Percentiles rank a stretch among this genome's conserved stretches.
phyloP scores from a whole-genome alignment of 2,797 vertebrate genomes.

The Pangasius krempfi region DNA sequence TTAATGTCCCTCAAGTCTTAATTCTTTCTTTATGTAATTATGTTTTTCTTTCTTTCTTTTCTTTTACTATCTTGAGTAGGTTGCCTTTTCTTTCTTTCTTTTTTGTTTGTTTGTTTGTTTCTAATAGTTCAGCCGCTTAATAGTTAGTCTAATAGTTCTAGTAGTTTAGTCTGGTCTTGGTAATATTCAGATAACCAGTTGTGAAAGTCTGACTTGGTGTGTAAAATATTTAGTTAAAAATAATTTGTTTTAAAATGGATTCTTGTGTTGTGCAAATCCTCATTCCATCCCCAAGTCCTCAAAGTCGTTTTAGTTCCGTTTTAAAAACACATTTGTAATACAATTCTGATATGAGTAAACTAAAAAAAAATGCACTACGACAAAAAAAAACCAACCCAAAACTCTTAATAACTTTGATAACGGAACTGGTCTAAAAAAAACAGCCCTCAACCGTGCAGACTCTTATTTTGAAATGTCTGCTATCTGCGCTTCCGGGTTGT shows the following conservation, averaged over 20 bases:
- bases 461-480: slow-evolving; percentile 47
- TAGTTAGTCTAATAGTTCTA: no score
- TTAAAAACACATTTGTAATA: no score
- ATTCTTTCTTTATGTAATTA: neutral
- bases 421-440: neutral
- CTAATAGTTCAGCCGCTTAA: no score
- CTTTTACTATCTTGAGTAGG: neutral
- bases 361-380: neutral
- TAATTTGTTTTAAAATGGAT: neutral
- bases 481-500: neutral
- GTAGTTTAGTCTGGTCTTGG: neutral
- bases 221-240: neutral
- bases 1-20: neutral
- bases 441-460: neutral
- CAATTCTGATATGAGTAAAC: neutral
- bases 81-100: no score
- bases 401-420: no score
- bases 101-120: no score
- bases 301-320: no score
- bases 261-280: no score
- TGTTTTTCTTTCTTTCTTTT: neutral
- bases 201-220: neutral
- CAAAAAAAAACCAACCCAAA: no score
- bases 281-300: no score
- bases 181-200: neutral